Base-by-base conservation (phyloP, 1,140 invertebrate genomes). In the Ostrea edulis region DNA sequence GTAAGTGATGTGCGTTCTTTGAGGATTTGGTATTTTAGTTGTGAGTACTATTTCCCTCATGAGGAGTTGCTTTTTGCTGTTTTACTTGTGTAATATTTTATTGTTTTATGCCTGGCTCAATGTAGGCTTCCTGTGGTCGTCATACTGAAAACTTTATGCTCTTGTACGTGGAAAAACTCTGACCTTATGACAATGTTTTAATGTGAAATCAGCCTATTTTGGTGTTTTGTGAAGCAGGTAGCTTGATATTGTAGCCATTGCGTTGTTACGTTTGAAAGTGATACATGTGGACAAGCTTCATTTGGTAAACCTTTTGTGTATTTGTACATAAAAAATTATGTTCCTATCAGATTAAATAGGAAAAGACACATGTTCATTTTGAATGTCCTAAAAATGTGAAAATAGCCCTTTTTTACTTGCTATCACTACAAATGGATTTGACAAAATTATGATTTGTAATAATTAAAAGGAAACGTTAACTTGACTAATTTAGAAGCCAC, bases 41-140 rank as follows among this genome's bases (percentile, higher is more conserved):
- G 2, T 29, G 68, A 77, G 25, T 77, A 25, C 68, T 77, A 25
- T 77, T 17, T 77, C n/a, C 17, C 68, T 25, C 68, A 14, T 77
- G 25, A 77, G 68, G 29, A 29, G 22, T 77, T 77, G 68, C 68
- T 77, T 77, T 77, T 62, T 62, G 55, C 55, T 62, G 55, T 58
- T 62, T 62, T 20, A 62, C 17, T 62, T 62, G 55, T 62, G 55
- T 20, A 17, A 62, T 62, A 58, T 77, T 77, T 77, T 77, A 77
- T 77, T 77, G 25, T 77, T 77, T 77, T 77, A 77, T 77, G 22
- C 35, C 22, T 77, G 68, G 68, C 25, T 77, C 68, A 77, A 14
- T 77, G 12, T 77, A 77, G 14, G 25, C 68, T 77, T 62, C 68
- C 68, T 77, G 25, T 77, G 68, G 22, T 25, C 25, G 8, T 35